phyloP scores from a whole-genome alignment of 2,888 invertebrate genomes.

The Cantharis nigra region DNA sequence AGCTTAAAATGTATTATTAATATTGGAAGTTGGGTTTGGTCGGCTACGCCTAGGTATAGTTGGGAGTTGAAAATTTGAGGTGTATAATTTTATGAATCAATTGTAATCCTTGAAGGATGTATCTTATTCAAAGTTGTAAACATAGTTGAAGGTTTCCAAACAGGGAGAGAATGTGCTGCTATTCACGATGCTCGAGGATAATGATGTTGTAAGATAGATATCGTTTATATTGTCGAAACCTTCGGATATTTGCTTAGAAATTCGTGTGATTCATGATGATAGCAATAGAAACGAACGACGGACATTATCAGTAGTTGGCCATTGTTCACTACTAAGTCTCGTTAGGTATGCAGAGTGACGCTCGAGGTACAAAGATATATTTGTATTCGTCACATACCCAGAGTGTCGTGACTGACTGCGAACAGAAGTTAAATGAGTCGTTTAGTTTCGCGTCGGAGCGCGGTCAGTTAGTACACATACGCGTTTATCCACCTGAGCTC shows the following conservation, averaged over 20 bases:
- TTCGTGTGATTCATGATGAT: constrained; percentile 24
- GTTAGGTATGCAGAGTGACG: constrained; percentile 43
- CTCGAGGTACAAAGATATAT: constrained; percentile 42
- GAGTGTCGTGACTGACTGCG: constrained; percentile 43
- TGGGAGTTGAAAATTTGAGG: neutral
- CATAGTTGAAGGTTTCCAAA: neutral
- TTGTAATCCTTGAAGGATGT: constrained; percentile 4
- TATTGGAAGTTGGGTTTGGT: neutral
- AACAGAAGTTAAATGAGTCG: constrained; percentile 48
- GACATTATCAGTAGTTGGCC: constrained; percentile 33
- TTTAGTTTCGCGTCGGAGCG: constrained; percentile 48
- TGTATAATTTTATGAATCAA: neutral
- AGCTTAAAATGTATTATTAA: neutral
- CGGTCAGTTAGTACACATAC: constrained; percentile 39
- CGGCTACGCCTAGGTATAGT: neutral
- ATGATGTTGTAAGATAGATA: neutral
- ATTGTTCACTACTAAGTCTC: constrained; percentile 34
- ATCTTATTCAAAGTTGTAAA: constrained; percentile 15
- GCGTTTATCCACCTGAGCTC: constrained; percentile 20
- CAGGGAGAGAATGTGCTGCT: neutral
- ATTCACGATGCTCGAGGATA: neutral
- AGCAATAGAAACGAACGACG: constrained; percentile 21
- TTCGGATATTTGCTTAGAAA: constrained; percentile 16
- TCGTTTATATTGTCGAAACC: neutral
- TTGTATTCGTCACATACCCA: constrained; percentile 53